These are phyloP conservation scores for Alexandromys fortis DNA, from an alignment of 2,113 vertebrate genomes.

Conservation along the genomic window DNA sequence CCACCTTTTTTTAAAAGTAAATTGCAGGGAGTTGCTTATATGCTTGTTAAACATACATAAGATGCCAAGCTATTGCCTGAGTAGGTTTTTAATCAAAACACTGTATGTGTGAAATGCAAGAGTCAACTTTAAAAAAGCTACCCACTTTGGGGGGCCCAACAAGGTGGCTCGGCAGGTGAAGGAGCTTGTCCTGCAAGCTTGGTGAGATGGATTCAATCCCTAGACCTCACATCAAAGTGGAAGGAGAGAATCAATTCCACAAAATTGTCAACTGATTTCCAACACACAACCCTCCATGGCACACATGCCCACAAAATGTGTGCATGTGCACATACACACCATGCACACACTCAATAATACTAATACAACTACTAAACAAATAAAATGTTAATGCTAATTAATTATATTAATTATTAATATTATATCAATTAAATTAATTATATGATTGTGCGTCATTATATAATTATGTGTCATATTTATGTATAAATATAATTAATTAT, in stretches of 20 bases:
- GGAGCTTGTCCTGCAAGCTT: neutral
- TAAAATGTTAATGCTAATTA: too few relatives aligned
- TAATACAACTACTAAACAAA: too few relatives aligned
- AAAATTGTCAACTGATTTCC: neutral
- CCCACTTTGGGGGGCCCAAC: neutral
- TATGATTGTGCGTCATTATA: too few relatives aligned
- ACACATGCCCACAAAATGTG: neutral
- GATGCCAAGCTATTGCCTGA: neutral
- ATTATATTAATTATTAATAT: too few relatives aligned
- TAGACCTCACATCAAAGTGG: neutral
- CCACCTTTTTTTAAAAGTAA: neutral
- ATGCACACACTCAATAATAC: neutral
- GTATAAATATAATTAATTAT: too few relatives aligned
- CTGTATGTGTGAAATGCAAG: constrained; percentile 8
- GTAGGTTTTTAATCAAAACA: constrained; percentile 17
- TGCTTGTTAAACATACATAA: neutral
- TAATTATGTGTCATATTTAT: too few relatives aligned
- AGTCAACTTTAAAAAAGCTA: constrained; percentile 1
- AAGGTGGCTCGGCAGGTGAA: neutral
- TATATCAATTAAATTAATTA: too few relatives aligned
- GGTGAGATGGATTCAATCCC: neutral
- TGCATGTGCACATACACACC: neutral
- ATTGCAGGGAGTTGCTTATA: neutral
- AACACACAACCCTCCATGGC: neutral
- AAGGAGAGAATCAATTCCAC: neutral